Evolutionary conservation across 1,140 invertebrate species (phyloP), one percentile per base, ranked within the genome.

Genomic region (Carposina sasakii): DNA sequence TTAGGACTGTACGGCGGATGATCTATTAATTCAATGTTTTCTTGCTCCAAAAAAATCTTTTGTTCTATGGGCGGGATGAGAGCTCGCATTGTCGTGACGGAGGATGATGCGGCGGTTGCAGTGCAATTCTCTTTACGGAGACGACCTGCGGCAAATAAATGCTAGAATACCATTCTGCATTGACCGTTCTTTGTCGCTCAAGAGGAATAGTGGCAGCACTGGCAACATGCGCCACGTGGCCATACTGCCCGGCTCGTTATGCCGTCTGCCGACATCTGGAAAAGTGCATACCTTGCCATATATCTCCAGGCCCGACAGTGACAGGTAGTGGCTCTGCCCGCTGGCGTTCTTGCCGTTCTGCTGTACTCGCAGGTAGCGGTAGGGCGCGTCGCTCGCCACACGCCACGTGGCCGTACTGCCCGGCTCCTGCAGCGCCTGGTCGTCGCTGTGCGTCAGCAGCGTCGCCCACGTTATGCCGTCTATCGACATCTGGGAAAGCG

Each of bases 301-400:
- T 22, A 99, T 90, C 83, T 99, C 98, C 71, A 99, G 95, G 2
- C 98, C 98, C 39, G 96, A 98, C 1, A 99, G 85, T 24, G 96
- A 98, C 2, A 99, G 81, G 72, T 98, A 99, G 85, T 98, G 96
- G 0, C 96, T 99, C 76, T 98, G 96, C 1, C 95, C 96, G 24
- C 96, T 98, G 1, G 97, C 96, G 85, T 99, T 99, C 71, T 98
- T 97, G 3, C 98, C 98, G 53, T 92, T 96, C 85, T 99, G 97
- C 65, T 98, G 96, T 26, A 99, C 89, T 15, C 96, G 88, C 30
- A 99, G 87, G 77, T 98, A 97, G 30, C 97, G 87, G 92, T 94
- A 99, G 1, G 90, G 78, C 26, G 88, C 82, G 48, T 92, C 91
- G 57, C 96, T 78, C 2, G 90, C 89, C 26, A 83, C 43, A 0